Base-by-base conservation (phyloP, 2,888 invertebrate species). In the Drosophila conformis region DNA sequence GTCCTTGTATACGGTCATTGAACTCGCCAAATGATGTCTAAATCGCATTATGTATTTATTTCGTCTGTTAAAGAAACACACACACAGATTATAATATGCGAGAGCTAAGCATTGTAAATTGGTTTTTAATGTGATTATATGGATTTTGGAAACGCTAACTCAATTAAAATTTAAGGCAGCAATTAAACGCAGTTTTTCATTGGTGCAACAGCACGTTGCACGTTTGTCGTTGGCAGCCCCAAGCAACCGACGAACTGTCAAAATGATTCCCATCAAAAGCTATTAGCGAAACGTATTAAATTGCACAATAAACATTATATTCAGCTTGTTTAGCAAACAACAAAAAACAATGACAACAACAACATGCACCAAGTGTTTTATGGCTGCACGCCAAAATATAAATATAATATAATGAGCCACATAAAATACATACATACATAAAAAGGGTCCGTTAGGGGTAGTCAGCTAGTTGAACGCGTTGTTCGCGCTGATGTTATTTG, bases 261-360 rank as follows among this genome's bases (percentile, higher is more conserved):
- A 80, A 81, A 75, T 75, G 65, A 68, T 84, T 69, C 65, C 69
- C 70, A 68, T 69, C 62, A 77, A 73, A 77, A 76, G 78, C 83
- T 80, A 80, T 87, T 89, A 87, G 76, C 71, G 13, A 61, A 76
- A 76, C 68, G 82, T 86, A 89, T 87, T 83, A 82, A 80, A 87
- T 87, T 87, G 57, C 78, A 65, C 35, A 66, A 71, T 67, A 66
- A 80, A 65, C 61, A 69, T 71, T 67, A 67, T 53, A 80, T 72
- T 87, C 64, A 70, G 64, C 54, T 56, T 80, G 73, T 82, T 82
- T 87, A 53, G 69, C 69, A 29, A 48, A 59, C 48, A 69, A 71
- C 63, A 70, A 65, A 75, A 35, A 66, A 71, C 13, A 21, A 15
- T 15, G 4, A 58, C 54, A 61, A 54, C 18, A 35, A 54, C 52